Conservation (phyloP, 2,113 vertebrate species). For the Pollachius pollachius region DNA sequence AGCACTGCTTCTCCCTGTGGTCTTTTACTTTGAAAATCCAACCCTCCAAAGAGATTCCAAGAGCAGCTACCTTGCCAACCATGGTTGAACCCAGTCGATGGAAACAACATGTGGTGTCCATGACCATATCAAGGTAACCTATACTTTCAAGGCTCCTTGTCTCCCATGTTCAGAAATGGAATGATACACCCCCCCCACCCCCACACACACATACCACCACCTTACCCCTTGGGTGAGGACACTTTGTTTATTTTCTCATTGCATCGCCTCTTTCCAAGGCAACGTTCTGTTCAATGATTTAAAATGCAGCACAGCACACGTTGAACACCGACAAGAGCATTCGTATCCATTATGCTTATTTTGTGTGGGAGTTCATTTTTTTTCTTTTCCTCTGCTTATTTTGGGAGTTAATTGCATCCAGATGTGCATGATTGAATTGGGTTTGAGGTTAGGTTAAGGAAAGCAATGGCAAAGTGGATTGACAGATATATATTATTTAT, state of each 20-base stretch:
- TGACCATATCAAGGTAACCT: no score
- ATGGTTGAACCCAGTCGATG: no score
- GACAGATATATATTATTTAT: neutral
- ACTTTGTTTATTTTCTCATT: constrained; percentile 9
- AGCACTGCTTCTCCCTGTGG: no score
- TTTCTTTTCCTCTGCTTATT: neutral
- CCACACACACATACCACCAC: neutral
- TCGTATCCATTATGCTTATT: constrained; percentile 2
- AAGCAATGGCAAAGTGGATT: neutral
- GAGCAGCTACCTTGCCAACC: no score
- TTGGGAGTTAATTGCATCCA: neutral
- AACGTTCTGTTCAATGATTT: constrained; percentile 1
- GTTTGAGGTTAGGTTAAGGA: constrained; percentile 4
- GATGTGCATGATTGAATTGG: neutral
- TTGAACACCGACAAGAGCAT: neutral
- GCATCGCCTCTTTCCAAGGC: neutral
- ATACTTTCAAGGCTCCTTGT: no score
- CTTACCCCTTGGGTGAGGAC: constrained; percentile 4
- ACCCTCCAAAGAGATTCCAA: no score
- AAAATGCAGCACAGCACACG: neutral
- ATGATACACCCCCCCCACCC: neutral
- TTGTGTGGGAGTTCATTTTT: neutral
- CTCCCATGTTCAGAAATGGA: no score
- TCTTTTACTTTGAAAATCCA: no score
- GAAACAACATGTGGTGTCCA: no score